Percentiles rank a stretch among this genome's conserved stretches.
Conservation (phyloP, 2,888 invertebrate species). For the Proisotoma minuta region DNA sequence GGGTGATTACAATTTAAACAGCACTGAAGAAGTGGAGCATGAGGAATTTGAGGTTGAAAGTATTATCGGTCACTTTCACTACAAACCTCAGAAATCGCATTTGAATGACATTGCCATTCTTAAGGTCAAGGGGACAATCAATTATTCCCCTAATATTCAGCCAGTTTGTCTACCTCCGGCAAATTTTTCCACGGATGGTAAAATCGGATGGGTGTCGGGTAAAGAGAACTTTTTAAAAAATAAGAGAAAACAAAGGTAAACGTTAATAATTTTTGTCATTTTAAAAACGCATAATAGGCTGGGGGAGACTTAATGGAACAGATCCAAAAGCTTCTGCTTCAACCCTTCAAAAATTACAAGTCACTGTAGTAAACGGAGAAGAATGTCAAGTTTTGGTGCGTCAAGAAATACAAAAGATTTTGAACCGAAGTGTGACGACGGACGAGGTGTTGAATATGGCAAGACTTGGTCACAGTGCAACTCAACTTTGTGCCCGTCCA, state of each 20-base stretch:
- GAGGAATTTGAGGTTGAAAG: constrained; percentile 23
- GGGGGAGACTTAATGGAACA: constrained; percentile 37
- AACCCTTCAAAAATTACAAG: constrained; percentile 37
- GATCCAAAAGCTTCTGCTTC: constrained; percentile 21
- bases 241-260: too few species aligned
- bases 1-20: constrained; percentile 36
- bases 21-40: constrained; percentile 32
- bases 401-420: constrained; percentile 18
- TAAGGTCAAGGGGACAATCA: constrained; percentile 27
- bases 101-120: constrained; percentile 43
- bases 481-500: constrained; percentile 40
- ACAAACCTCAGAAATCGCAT: constrained; percentile 40
- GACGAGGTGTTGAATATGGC: constrained; percentile 22
- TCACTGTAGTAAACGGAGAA: constrained; percentile 32
- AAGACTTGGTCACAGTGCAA: constrained; percentile 33
- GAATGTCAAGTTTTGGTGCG: constrained; percentile 34
- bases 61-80: constrained; percentile 37
- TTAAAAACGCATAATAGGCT: too few species aligned
- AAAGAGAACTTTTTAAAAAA: too few species aligned
- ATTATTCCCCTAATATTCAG: constrained; percentile 34
- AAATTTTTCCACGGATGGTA: constrained; percentile 23
- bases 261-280: too few species aligned
- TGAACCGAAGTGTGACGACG: constrained; percentile 29
- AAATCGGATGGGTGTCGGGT: constrained; percentile 18
- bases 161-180: constrained; percentile 38